Percentiles rank a stretch among this genome's conserved stretches.
These are phyloP conservation scores for Zaprionus ornatus DNA, from an alignment of 1,140 invertebrate genomes.

Conservation along the genomic window DNA sequence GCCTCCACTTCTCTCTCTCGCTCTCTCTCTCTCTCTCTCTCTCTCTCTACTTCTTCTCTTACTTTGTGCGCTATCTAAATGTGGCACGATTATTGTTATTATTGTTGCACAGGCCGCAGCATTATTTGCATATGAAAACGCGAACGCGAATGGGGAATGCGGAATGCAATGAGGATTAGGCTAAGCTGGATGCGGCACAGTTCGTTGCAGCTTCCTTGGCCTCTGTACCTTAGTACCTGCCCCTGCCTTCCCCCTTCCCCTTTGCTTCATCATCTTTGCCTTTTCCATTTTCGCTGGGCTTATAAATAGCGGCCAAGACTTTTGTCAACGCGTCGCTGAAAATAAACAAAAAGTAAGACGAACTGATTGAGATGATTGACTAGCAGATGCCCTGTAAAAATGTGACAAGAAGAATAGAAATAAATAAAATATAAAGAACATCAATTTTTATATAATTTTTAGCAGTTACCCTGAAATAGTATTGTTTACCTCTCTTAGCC, in stretches of 20 bases:
- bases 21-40: slow-evolving; percentile 16
- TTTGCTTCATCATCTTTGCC: background rate
- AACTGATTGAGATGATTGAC: background rate
- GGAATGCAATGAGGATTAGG: slow-evolving; percentile 12
- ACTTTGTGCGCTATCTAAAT: slow-evolving; percentile 69
- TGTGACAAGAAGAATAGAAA: background rate
- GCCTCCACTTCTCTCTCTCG: slow-evolving; percentile 4
- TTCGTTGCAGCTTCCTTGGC: background rate
- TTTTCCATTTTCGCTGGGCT: slow-evolving; percentile 40
- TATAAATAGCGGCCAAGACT: slow-evolving; percentile 65
- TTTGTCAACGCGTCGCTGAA: slow-evolving; percentile 64
- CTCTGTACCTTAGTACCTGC: background rate
- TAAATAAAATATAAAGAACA: too few species aligned
- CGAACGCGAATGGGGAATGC: slow-evolving; percentile 10
- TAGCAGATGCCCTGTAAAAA: slow-evolving; percentile 8
- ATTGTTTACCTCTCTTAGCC: too few species aligned
- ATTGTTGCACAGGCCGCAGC: slow-evolving; percentile 65
- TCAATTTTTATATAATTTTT: too few species aligned
- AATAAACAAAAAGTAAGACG: slow-evolving; percentile 39
- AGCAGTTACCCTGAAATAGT: too few species aligned
- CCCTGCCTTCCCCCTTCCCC: background rate
- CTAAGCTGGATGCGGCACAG: slow-evolving; percentile 11
- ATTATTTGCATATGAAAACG: slow-evolving; percentile 67
- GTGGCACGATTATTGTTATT: slow-evolving; percentile 82
- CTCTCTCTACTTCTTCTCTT: background rate